Evolutionary conservation across 2,888 invertebrate species (phyloP), one percentile per base, ranked within the genome.

Genomic region (Latheticus oryzae): DNA sequence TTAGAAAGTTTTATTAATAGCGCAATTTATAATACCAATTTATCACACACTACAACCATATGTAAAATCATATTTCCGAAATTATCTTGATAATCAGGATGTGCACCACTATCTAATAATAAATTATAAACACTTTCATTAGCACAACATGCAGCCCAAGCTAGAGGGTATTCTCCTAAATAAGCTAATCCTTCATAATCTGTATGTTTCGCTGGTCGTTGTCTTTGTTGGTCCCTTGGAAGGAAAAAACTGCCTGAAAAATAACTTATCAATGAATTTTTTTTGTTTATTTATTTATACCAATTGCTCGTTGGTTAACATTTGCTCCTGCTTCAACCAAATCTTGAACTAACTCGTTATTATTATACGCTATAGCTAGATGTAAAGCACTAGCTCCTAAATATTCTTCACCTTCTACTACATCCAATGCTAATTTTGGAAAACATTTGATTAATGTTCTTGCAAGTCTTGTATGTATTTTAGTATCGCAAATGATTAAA

Each of bases 61-160:
- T 99, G 99, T n/a, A 99, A 83, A 62, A 97, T 95, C 87, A 96
- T 97, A 76, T 99, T 99, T 5, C 99, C 99, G 73, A 96, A 97
- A 0, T 92, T 88, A 77, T 99, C 98, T 76, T 95, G 93, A n/a
- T 88, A 84, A 77, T 99, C 96, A 0, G 98, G 98, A 79, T 98
- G 90, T 0, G 97, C 96, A 1, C 92, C 96, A 35, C 88, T 88
- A 69, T 97, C 95, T 47, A 97, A 81, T 1, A 99, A 83, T 58
- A 96, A 84, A 80, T 99, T 98, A 76, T 99, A 99, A 5, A 97
- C 96, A 42, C 95, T 94, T 79, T 97, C 96, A 75, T 97, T 96
- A 57, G 95, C 95, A 74, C 95, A 93, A 77, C 97, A 97, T 0
- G 97, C 97, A 0, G 97, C 94, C 94, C 98, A 99, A 0, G 97